Evolutionary conservation across 2,797 vertebrate genomes (phyloP), one percentile per base, ranked within the genome.

Genomic region (Ctenochaetus hawaiiensis): DNA sequence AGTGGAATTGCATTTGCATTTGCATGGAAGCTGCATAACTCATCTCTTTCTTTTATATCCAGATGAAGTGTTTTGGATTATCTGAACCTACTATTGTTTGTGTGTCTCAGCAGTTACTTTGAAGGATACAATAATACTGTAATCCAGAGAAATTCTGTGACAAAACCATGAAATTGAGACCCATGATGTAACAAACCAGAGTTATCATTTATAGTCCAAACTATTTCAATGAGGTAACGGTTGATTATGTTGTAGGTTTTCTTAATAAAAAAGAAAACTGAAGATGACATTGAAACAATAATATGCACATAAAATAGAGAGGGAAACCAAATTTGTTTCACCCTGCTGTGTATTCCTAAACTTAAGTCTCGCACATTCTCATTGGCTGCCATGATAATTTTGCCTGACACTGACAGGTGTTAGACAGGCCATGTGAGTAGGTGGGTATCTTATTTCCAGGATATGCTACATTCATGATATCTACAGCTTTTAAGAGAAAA

Each of bases 391-490:
- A 13, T 63, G 59, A 72, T 82, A 20, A 75, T 71, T 69, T 51
- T 43, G 57, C 61, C 3, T 78, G 76, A 78, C 84, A 81, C 59
- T 83, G 85, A 87, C 77, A 83, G 76, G 39, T 83, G 78, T 80
- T 58, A 44, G 68, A 74, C 66, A 75, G 64, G 62, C 43, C 49
- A 3, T 48, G 12, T 37, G 75, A 75, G 54, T 37, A 59, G 54
- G 67, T 65, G 53, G 23, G n/a, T 62, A 51, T 81, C 79, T 83
- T 69, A 75, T 83, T 90, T 71, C 34, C 17, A 49, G 63, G 37
- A 70, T 72, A 62, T 44, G 52, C 34, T 73, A 68, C 71, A 67
- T 77, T 66, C 82, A 75, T 76, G 43, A 78, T 83, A 81, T 77
- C 78, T 83, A 26, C 56, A 60, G 72, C 58, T 73, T 84, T 77